phyloP scores from a whole-genome alignment of 2,113 vertebrate genomes.

The Phoxinus phoxinus region DNA sequence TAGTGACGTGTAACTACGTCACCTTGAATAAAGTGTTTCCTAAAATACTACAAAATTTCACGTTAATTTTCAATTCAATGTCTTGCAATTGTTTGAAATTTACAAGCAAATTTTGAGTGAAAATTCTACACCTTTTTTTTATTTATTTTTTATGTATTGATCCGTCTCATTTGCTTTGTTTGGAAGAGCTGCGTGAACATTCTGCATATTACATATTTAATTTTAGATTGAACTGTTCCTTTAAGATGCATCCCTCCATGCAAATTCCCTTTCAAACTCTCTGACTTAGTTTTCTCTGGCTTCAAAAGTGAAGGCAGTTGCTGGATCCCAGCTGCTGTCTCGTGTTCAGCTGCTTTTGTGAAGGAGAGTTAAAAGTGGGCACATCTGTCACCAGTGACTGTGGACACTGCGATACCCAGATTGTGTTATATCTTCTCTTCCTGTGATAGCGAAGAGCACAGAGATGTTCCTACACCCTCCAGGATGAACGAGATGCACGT shows the following conservation, averaged over 20 bases:
- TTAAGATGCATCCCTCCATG: not conserved
- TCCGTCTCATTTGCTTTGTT: too few relatives aligned
- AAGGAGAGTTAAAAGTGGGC: not conserved
- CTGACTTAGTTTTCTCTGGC: not conserved
- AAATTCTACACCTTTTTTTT: too few relatives aligned
- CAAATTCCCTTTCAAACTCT: not conserved
- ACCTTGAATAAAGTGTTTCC: too few relatives aligned
- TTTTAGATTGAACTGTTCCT: not conserved
- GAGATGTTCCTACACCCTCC: not conserved
- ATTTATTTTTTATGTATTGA: too few relatives aligned
- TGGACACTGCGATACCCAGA: not conserved
- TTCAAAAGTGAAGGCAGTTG: not conserved
- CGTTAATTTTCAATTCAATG: too few relatives aligned
- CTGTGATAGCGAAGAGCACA: not conserved
- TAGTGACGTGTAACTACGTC: too few relatives aligned
- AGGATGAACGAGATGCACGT: not conserved
- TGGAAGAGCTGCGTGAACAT: too few relatives aligned
- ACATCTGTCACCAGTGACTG: slow-evolving; percentile 14
- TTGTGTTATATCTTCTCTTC: not conserved
- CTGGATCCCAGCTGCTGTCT: not conserved
- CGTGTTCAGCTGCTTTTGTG: not conserved
- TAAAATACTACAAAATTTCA: too few relatives aligned
- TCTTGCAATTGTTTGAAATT: not conserved
- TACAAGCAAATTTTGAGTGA: not conserved
- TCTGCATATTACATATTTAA: too few relatives aligned